A percentile compares a stretch with the other conserved stretches of the same genome.
Evolutionary conservation across 2,113 vertebrate species (phyloP).

Genomic region (Eolophus roseicapilla): DNA sequence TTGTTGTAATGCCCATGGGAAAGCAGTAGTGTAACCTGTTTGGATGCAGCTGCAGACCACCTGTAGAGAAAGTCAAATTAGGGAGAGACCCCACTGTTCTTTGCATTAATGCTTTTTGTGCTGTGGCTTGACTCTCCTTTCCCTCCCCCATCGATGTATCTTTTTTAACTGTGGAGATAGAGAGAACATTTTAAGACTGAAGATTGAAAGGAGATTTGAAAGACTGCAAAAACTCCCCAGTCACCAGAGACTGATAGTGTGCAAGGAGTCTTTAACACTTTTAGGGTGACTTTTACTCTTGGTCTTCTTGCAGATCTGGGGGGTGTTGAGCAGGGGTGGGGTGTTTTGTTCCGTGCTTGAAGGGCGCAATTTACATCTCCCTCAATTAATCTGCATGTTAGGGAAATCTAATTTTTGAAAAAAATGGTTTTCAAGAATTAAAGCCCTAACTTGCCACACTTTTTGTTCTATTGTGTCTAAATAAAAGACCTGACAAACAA

Average conservation of each 20-base stretch:
- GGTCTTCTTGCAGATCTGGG: slow-evolving; percentile 57
- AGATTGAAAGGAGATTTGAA: slow-evolving; percentile 75
- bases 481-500: slow-evolving; percentile 36
- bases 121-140: slow-evolving; percentile 78
- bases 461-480: slow-evolving; percentile 27
- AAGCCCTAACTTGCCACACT: slow-evolving; percentile 23
- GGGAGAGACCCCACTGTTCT: slow-evolving; percentile 89
- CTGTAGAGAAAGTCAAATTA: slow-evolving; percentile 97
- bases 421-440: slow-evolving; percentile 2
- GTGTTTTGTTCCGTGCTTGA: neutral
- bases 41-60: slow-evolving; percentile 91
- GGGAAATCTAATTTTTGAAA: slow-evolving; percentile 1
- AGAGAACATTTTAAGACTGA: slow-evolving; percentile 67
- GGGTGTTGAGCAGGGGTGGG: neutral
- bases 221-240: slow-evolving; percentile 73
- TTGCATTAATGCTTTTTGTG: slow-evolving; percentile 85
- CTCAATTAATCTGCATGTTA: neutral
- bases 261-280: slow-evolving; percentile 52
- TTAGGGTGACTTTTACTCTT: slow-evolving; percentile 55
- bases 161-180: slow-evolving; percentile 72
- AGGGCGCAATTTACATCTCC: slow-evolving; percentile 27
- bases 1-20: slow-evolving; percentile 80
- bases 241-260: slow-evolving; percentile 53
- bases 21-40: slow-evolving; percentile 85
- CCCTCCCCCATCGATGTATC: slow-evolving; percentile 73